These are phyloP conservation scores for Aleiodes leptofemur DNA, from an alignment of 2,888 invertebrate genomes.

Conservation along the genomic window DNA sequence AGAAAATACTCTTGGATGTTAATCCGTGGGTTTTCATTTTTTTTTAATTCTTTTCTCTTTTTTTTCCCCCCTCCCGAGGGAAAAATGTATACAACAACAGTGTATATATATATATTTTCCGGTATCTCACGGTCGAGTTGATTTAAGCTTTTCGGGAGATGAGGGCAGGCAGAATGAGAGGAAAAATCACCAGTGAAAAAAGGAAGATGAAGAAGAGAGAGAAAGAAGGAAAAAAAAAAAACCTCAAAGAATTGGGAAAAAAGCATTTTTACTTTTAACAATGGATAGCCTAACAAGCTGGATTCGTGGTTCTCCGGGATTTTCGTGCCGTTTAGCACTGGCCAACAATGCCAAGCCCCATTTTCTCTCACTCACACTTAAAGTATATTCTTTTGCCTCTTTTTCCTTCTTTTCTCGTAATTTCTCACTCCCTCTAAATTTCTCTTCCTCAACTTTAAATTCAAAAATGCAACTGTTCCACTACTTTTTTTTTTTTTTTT, in stretches of 20 bases:
- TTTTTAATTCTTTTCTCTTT: conserved; percentile 9
- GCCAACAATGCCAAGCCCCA: conserved; percentile 66
- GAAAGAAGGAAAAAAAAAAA: conserved; percentile 51
- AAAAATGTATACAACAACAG: conserved; percentile 1
- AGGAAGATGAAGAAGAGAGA: conserved; percentile 49
- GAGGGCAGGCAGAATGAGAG: conserved; percentile 3
- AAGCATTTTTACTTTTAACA: conserved; percentile 59
- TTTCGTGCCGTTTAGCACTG: conserved; percentile 71
- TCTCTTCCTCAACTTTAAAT: background rate
- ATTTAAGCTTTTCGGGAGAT: conserved; percentile 42
- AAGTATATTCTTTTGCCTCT: conserved; percentile 42
- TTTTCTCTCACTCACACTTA: conserved; percentile 58
- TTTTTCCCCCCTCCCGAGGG: conserved; percentile 18
- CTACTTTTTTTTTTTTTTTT: conserved; percentile 6
- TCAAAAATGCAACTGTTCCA: background rate
- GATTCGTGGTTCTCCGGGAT: conserved; percentile 62
- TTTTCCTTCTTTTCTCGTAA: background rate
- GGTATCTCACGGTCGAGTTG: conserved; percentile 54
- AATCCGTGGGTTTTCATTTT: conserved; percentile 19
- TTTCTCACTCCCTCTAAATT: conserved; percentile 35
- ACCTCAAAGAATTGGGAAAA: conserved; percentile 49
- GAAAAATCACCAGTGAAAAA: conserved; percentile 20
- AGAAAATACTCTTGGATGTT: conserved; percentile 32
- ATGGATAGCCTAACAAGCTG: conserved; percentile 70
- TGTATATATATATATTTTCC: conserved; percentile 31